A percentile compares a stretch with the other conserved stretches of the same genome.
These are phyloP conservation scores for Tachycineta bicolor DNA, from an alignment of 2,113 vertebrate species.

Conservation along the genomic window DNA sequence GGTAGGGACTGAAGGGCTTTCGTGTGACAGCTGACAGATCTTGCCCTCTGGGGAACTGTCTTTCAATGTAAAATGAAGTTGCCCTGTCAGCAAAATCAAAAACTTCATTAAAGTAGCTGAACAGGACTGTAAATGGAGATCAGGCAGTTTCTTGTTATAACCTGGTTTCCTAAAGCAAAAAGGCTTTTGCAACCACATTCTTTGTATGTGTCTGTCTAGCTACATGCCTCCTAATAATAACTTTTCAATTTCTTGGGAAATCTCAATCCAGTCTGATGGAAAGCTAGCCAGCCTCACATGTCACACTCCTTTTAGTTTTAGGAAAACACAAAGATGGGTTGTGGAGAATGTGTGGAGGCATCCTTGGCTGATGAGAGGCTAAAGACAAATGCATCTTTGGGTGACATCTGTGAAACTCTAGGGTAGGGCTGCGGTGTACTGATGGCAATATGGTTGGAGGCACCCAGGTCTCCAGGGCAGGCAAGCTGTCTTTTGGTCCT, in stretches of 20 bases:
- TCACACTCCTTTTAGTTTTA: background rate
- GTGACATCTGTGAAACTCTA: background rate
- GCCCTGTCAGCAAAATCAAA: constrained; percentile 13
- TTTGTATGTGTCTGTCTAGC: background rate
- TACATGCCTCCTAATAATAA: background rate
- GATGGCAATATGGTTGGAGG: background rate
- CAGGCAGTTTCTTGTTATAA: background rate
- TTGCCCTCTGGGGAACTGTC: background rate
- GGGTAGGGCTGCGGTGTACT: background rate
- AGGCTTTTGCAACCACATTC: background rate
- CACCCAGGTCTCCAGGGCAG: fast-evolving
- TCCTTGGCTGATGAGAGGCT: background rate
- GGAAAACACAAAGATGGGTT: background rate
- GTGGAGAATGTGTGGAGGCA: background rate
- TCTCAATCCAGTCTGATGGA: background rate
- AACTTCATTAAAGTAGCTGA: constrained; percentile 15
- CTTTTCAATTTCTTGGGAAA: background rate
- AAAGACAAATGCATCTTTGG: background rate
- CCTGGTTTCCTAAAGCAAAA: background rate
- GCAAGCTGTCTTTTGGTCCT: background rate
- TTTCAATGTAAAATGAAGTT: background rate
- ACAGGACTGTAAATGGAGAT: background rate
- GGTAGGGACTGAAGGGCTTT: background rate
- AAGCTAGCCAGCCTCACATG: background rate
- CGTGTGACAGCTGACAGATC: background rate